phyloP scores from a whole-genome alignment of 1,140 invertebrate species.

The Pemphigus obesinymphae region DNA sequence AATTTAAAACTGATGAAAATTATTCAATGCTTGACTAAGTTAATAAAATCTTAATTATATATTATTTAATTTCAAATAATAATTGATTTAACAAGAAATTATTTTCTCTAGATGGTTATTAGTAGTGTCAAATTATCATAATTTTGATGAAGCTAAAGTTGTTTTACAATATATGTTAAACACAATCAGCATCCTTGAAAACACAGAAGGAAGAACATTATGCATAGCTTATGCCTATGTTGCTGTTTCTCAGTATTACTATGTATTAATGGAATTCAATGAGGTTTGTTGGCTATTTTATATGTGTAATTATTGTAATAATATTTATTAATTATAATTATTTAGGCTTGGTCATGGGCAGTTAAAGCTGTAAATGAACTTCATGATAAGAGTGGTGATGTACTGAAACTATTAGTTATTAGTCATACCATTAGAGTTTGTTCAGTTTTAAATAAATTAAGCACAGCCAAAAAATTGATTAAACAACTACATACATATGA shows the following conservation, averaged over 20 bases:
- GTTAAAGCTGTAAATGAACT: slow-evolving; percentile 29
- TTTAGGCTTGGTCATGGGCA: slow-evolving; percentile 17
- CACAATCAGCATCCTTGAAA: not conserved
- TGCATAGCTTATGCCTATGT: slow-evolving; percentile 5
- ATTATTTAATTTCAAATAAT: not conserved
- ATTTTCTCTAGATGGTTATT: slow-evolving; percentile 42
- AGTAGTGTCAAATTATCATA: slow-evolving; percentile 66
- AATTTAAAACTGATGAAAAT: slow-evolving; percentile 62
- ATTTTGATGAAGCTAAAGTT: slow-evolving; percentile 54
- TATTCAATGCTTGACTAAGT: slow-evolving; percentile 61
- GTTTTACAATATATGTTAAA: not conserved
- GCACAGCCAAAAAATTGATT: slow-evolving; percentile 13
- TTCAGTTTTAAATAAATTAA: slow-evolving; percentile 15
- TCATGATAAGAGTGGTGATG: not conserved
- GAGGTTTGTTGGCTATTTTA: not conserved
- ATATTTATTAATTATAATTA: not conserved
- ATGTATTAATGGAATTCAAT: slow-evolving; percentile 19
- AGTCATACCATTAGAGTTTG: slow-evolving; percentile 8
- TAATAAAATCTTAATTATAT: not conserved
- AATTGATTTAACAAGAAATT: slow-evolving; percentile 28
- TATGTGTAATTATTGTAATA: not conserved
- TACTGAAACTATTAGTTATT: not conserved
- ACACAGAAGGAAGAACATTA: not conserved
- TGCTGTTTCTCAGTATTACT: slow-evolving; percentile 25
- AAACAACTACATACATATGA: slow-evolving; percentile 7